Base-by-base conservation (phyloP, 2,113 vertebrate species). In the Cephalopholis sonnerati region DNA sequence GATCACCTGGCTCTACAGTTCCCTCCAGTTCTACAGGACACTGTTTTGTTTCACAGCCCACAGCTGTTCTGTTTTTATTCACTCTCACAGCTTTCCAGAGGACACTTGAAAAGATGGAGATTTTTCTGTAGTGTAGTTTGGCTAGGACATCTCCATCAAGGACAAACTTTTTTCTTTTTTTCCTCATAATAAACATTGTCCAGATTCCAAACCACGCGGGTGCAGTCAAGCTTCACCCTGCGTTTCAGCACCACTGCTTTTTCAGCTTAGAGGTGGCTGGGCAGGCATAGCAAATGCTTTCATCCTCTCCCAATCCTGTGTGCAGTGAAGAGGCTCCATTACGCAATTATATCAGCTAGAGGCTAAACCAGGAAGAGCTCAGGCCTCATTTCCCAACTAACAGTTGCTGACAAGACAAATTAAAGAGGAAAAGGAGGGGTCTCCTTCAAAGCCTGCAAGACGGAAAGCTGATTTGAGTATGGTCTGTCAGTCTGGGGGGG, bases 331-430 rank as follows among this genome's bases (percentile, higher is more conserved):
- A 84, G 77, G 81, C 78, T 90, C 86, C 73, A 91, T 92, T 92
- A 89, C 63, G 46, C 87, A 90, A 92, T 92, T 89, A 87, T 84
- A 91, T 87, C 88, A 82, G 91, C 89, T 86, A 87, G 57, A 78
- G 88, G 88, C 85, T 81, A 87, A 91, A 91, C 76, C 82, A 90
- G 86, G 81, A 85, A 77, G 70, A 67, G 85, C 90, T 85, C 87
- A 83, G 83, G 74, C 77, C 80, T 89, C 81, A 89, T 90, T 92
- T 87, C 80, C 86, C 67, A 86, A 86, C 83, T 87, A 92, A 89
- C 78, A 87, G 57, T 88, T 84, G 90, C 91, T 92, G 90, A 93
- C 84, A 84, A 88, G 88, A 82, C 86, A 91, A 88, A 87, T 89
- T 88, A 82, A 81, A 89, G 72, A 44, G 65, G 9, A 70, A 83